Conservation (phyloP, 37 sponge, comb jelly and placozoan genomes). For the Axinella damicornis region DNA sequence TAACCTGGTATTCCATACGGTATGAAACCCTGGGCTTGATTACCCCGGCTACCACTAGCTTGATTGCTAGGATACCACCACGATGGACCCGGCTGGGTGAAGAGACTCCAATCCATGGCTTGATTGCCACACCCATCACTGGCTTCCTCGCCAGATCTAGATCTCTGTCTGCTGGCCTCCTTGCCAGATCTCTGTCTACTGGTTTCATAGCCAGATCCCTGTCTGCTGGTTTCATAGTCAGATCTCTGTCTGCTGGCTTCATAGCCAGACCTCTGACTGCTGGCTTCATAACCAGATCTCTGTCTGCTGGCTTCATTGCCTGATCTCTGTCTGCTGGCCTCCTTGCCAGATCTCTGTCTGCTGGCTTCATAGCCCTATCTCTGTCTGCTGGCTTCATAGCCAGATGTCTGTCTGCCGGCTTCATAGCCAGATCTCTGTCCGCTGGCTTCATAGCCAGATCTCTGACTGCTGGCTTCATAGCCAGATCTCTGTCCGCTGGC, state of each 20-base stretch:
- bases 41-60: neutral
- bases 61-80: neutral
- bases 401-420: neutral
- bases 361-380: constrained; percentile 18
- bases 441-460: too few relatives aligned
- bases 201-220: constrained; percentile 20
- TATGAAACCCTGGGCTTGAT: neutral
- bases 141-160: neutral
- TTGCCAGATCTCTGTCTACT: neutral
- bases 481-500: too few relatives aligned
- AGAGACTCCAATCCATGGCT: neutral
- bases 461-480: too few relatives aligned
- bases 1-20: neutral
- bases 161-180: neutral
- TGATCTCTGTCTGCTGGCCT: neutral
- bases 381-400: neutral
- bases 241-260: neutral
- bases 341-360: neutral
- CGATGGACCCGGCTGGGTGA: neutral
- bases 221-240: neutral
- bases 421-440: too few relatives aligned
- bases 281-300: constrained; percentile 20
- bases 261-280: neutral
- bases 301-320: constrained; percentile 27
- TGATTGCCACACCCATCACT: neutral